Base-by-base conservation (phyloP, 2,888 invertebrate genomes). In the Mesochorus sp. region DNA sequence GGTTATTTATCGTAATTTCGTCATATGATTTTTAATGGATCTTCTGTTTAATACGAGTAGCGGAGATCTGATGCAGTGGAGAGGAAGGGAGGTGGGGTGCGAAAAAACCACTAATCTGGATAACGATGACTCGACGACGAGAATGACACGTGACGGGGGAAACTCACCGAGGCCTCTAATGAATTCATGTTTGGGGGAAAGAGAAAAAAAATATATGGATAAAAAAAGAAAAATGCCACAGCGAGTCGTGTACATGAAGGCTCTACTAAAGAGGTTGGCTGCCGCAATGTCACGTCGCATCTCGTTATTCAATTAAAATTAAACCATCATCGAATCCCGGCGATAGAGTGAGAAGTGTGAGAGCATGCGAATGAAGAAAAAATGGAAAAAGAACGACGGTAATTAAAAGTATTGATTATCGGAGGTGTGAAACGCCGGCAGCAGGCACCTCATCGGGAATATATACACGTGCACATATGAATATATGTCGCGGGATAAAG, bases 371-470 rank as follows among this genome's bases (percentile, higher is more conserved):
- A 39, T 17, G 39, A 26, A 53, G 87, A 87, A 87, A 88, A 86
- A 31, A 55, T 55, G 14, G 24, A 34, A 64, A 78, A 78, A 64
- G 74, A 70, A 59, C 57, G 83, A 83, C 79, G 83, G 84, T 89
- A 89, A 89, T 89, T 89, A 88, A 89, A 88, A 89, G 84, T 89
- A 89, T 89, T 87, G 89, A 89, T 89, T 89, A 89, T 89, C 85
- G 88, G n/a, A n/a, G 81, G 66, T 73, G 79, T 76, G 73, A 78
- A 78, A 70, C 68, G 74, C 57, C 49, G 42, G 51, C 47, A 37
- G 61, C 49, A 37, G 49, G 39, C 57, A 49, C 42, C 49, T 39
- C 49, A 42, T 70, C 10, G 26, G n/a, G n/a, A n/a, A 51, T 70
- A 26, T 37, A 34, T 42, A 57, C 47, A 17, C 8, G n/a, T 61